These are phyloP conservation scores for Heterochromis multidens DNA, from an alignment of 2,113 vertebrate genomes.

Conservation along the genomic window DNA sequence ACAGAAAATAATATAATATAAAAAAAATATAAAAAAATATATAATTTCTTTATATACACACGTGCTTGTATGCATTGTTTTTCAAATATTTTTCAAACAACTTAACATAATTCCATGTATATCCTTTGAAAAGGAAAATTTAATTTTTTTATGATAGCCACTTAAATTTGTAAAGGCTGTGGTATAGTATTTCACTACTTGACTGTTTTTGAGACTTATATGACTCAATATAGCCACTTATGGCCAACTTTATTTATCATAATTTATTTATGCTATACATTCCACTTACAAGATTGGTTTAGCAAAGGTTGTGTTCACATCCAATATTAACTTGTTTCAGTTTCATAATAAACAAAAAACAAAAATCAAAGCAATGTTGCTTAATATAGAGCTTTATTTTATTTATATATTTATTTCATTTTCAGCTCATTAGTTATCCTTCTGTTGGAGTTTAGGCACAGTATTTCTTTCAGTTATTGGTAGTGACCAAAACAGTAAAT, in stretches of 20 bases:
- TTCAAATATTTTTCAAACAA: background rate
- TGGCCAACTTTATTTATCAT: background rate
- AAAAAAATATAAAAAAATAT: no score
- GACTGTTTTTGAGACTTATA: background rate
- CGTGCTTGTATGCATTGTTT: background rate
- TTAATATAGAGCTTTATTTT: no score
- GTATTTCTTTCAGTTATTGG: no score
- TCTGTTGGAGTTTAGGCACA: no score
- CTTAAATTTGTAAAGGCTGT: background rate
- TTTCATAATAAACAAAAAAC: no score
- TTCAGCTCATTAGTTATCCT: no score
- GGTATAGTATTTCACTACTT: background rate
- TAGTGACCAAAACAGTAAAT: background rate
- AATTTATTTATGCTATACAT: background rate
- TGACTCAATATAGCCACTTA: background rate
- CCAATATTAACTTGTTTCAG: no score
- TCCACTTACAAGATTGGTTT: background rate
- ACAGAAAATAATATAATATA: no score
- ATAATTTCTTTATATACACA: background rate
- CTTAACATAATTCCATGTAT: background rate
- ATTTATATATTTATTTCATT: no score
- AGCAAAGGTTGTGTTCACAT: background rate
- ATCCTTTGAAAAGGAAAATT: background rate
- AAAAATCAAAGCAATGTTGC: no score
- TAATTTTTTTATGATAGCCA: background rate